phyloP scores from a whole-genome alignment of 37 sponge, comb jelly and placozoan genomes.

The Dysidea cf. avara region DNA sequence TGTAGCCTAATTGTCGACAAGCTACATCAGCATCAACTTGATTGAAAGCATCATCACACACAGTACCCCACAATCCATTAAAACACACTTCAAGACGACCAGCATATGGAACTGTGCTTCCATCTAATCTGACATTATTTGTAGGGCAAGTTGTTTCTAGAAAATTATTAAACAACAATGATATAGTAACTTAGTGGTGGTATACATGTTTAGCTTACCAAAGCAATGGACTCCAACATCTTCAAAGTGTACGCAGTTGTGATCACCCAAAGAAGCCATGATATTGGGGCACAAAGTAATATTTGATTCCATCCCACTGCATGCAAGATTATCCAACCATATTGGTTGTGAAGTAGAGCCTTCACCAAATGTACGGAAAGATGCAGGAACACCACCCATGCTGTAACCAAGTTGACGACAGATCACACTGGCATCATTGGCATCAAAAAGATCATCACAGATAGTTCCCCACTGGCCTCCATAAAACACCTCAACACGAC shows the following conservation, averaged over 20 bases:
- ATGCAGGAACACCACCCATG: not conserved
- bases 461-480: constrained; percentile 30
- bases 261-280: not conserved
- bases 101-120: not conserved
- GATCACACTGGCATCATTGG: constrained; percentile 29
- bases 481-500: constrained; percentile 19
- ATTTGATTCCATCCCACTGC: constrained; percentile 9
- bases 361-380: not conserved
- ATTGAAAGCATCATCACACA: not conserved
- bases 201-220: constrained; percentile 1
- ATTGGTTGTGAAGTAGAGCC: not conserved
- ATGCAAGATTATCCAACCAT: constrained; percentile 10
- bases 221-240: constrained; percentile 22
- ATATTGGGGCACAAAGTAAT: not conserved
- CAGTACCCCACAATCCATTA: too few relatives aligned
- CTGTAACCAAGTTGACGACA: constrained; percentile 51
- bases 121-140: not conserved
- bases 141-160: not conserved
- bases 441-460: constrained; percentile 22
- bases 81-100: too few relatives aligned
- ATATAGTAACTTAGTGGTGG: too few relatives aligned
- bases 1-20: too few relatives aligned
- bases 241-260: constrained; percentile 35
- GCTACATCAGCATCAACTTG: too few relatives aligned
- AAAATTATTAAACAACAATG: not conserved